A percentile compares a stretch with the other conserved stretches of the same genome.
Conservation (phyloP, 2,113 vertebrate genomes). For the Hyperoodon ampullatus region DNA sequence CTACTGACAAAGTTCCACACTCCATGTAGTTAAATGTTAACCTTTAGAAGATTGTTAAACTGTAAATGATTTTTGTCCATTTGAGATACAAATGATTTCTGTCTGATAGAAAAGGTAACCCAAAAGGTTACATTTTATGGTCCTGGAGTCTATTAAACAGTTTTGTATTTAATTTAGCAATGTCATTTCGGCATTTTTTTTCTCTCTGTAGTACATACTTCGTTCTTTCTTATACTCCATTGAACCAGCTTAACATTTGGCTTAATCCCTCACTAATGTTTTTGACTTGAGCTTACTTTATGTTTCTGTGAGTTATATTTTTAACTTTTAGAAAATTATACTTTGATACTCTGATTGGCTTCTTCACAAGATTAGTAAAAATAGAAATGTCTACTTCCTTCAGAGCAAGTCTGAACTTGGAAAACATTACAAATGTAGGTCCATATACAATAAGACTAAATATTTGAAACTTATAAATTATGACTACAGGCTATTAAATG, state of each 20-base stretch:
- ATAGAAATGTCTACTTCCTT: neutral
- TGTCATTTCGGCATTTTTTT: neutral
- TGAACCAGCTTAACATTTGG: neutral
- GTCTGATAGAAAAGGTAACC: slow-evolving; percentile 20
- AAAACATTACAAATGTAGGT: neutral
- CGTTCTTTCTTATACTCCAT: neutral
- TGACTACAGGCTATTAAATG: neutral
- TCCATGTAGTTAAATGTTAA: slow-evolving; percentile 31
- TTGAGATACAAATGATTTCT: slow-evolving; percentile 51
- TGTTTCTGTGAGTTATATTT: neutral
- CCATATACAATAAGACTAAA: neutral
- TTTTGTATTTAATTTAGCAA: slow-evolving; percentile 36
- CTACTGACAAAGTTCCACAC: neutral
- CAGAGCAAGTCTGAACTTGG: neutral
- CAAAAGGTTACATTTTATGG: slow-evolving; percentile 17
- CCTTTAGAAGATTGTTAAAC: slow-evolving; percentile 53
- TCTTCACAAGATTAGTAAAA: neutral
- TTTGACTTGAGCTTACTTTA: neutral
- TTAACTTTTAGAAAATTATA: slow-evolving; percentile 31
- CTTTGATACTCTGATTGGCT: neutral
- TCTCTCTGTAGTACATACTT: neutral
- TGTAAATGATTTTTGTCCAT: slow-evolving; percentile 61
- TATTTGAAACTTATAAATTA: neutral
- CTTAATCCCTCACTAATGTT: neutral
- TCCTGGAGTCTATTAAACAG: neutral